Evolutionary conservation across 2,797 vertebrate species (phyloP).

Genomic region (Choloepus didactylus): DNA sequence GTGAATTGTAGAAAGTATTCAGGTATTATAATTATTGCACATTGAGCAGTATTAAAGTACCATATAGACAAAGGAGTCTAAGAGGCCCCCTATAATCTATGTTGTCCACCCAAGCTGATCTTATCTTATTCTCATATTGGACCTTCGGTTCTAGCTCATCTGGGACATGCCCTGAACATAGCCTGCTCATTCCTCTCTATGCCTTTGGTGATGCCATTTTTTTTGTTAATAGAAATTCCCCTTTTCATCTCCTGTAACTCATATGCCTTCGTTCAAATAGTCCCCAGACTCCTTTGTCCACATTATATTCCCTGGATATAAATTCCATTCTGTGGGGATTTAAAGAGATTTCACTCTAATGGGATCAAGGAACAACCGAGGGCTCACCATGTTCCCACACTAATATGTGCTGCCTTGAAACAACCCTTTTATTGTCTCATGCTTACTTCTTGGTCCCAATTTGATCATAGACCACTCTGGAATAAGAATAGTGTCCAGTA

Average conservation of each 20-base stretch:
- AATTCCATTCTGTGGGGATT: background rate
- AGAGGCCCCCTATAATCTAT: background rate
- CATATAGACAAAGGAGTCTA: background rate
- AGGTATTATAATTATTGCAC: background rate
- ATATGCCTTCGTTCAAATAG: background rate
- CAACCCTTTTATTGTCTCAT: background rate
- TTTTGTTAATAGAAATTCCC: background rate
- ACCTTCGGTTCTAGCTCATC: background rate
- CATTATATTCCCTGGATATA: background rate
- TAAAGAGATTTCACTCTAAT: background rate
- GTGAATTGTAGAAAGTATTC: background rate
- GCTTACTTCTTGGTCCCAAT: background rate
- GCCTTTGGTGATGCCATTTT: background rate
- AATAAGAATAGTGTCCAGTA: background rate
- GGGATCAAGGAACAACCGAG: background rate
- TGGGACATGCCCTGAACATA: background rate
- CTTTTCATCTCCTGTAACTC: background rate
- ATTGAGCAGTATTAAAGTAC: background rate
- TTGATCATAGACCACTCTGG: background rate
- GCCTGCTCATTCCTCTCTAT: background rate
- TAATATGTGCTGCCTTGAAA: background rate
- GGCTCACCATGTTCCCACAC: background rate
- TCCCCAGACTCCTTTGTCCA: background rate
- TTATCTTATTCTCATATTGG: background rate
- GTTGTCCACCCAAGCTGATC: background rate